Base-by-base conservation (phyloP, 37 sponge, comb jelly and placozoan species). In the Beroe forskalii region DNA sequence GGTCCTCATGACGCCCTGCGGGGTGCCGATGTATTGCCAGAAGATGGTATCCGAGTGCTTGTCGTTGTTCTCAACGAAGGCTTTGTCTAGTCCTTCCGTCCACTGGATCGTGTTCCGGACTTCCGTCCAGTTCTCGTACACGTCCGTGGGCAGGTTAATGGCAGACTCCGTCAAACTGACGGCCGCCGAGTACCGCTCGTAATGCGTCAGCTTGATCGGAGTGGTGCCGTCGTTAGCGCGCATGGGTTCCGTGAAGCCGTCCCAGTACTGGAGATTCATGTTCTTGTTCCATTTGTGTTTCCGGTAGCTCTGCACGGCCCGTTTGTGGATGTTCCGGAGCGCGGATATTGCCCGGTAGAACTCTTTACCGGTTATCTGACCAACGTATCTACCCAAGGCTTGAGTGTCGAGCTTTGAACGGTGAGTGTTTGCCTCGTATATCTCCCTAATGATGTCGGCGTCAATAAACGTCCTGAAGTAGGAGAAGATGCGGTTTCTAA, bases 21-120 rank as follows among this genome's bases (percentile, higher is more conserved):
- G 75, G 36, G 75, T 72, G 12, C 75, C 75, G 35, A 72, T 72
- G 40, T 72, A 72, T 39, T 72, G 75, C 75, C 75, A 72, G 75
- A 72, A 72, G 4, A 72, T 72, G 75, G 31, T 72, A 36, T 72
- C 75, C 9, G 40, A 36, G 12, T 72, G 31, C 8, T 37, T 72
- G 40, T 72, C 40, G 40, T 72, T 33, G 75, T 72, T 72, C 75
- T 72, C 31, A 36, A 72, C 35, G 75, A 72, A 72, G 3, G 75
- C 75, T 20, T 72, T 72, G 39, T 72, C 75, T 39, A 72, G 75
- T 17, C 75, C 40, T 19, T 23, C 4, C 9, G 75, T 72, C 75
- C 75, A 72, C 39, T 72, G 75, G 37, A 72, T 72, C 1, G 75
- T 72, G 39, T 72, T 72, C 39, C 75, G 3, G 40, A 72, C 75